These are phyloP conservation scores for Holacanthella duospinosa DNA, from an alignment of 2,888 invertebrate species.

Conservation along the genomic window DNA sequence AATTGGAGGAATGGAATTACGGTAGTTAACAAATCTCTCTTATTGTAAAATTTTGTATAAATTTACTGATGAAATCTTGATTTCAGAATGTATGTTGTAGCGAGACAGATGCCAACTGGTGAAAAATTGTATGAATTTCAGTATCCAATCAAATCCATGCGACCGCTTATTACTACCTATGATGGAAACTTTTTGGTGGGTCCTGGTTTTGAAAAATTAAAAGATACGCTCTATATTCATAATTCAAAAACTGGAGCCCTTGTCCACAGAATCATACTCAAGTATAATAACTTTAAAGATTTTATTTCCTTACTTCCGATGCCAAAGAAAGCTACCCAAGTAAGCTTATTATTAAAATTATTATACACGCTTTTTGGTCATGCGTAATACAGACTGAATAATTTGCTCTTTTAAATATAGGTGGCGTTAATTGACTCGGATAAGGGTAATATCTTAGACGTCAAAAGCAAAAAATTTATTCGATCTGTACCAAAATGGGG, in stretches of 20 bases:
- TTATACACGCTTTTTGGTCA: no score
- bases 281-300: slow-evolving; percentile 47
- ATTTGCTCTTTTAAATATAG: slow-evolving; percentile 48
- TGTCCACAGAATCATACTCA: slow-evolving; percentile 46
- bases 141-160: slow-evolving; percentile 65
- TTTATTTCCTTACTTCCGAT: slow-evolving; percentile 64
- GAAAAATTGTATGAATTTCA: slow-evolving; percentile 68
- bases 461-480: slow-evolving; percentile 76
- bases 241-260: slow-evolving; percentile 66
- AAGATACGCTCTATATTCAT: slow-evolving; percentile 72
- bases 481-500: slow-evolving; percentile 84
- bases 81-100: slow-evolving; percentile 27
- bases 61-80: neutral
- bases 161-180: slow-evolving; percentile 65
- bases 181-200: slow-evolving; percentile 68
- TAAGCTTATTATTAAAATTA: slow-evolving; percentile 1
- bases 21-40: slow-evolving; percentile 11
- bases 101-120: slow-evolving; percentile 52
- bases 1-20: slow-evolving; percentile 45
- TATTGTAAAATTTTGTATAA: neutral
- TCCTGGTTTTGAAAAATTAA: slow-evolving; percentile 69
- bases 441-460: slow-evolving; percentile 80
- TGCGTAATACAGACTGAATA: neutral
- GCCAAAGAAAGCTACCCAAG: slow-evolving; percentile 56
- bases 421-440: slow-evolving; percentile 81